Percentiles rank a stretch among this genome's conserved stretches.
Evolutionary conservation across 2,113 vertebrate genomes (phyloP).

Genomic region (Strigops habroptila): DNA sequence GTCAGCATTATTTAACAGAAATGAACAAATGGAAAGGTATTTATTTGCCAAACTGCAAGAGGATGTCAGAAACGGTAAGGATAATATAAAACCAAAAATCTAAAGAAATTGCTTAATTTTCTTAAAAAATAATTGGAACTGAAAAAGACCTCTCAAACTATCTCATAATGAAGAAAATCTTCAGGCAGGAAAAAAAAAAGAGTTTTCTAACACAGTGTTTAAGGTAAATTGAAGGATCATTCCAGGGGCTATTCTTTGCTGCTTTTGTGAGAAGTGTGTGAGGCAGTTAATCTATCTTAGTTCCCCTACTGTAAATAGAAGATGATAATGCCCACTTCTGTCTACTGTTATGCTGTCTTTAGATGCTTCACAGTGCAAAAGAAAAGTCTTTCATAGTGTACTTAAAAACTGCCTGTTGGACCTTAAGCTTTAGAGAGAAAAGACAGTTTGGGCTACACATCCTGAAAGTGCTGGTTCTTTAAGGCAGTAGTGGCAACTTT

Average conservation of each 20-base stretch:
- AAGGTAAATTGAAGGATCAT: not conserved
- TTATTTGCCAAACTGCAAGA: constrained; percentile 2
- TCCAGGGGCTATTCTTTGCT: not conserved
- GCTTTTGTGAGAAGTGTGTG: not conserved
- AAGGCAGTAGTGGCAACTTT: not conserved
- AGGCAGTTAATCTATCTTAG: not conserved
- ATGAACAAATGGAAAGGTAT: constrained; percentile 6
- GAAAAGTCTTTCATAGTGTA: not conserved
- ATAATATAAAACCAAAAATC: not conserved
- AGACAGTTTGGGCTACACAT: not conserved
- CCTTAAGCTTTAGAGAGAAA: not conserved
- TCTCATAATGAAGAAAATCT: not conserved
- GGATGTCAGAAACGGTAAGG: not conserved
- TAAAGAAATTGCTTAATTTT: not conserved
- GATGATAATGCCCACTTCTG: not conserved
- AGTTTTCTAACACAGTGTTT: not conserved
- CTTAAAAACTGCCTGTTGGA: not conserved
- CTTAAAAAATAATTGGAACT: not conserved
- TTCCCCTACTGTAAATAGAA: not conserved
- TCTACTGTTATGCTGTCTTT: not conserved
- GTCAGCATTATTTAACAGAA: constrained; percentile 31
- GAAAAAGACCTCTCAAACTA: not conserved
- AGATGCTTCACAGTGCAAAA: not conserved
- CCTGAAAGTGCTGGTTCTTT: not conserved
- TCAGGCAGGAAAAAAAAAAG: not conserved